Evolutionary conservation across 2,113 vertebrate genomes (phyloP), one percentile per base, ranked within the genome.

Genomic region (Abramis brama): DNA sequence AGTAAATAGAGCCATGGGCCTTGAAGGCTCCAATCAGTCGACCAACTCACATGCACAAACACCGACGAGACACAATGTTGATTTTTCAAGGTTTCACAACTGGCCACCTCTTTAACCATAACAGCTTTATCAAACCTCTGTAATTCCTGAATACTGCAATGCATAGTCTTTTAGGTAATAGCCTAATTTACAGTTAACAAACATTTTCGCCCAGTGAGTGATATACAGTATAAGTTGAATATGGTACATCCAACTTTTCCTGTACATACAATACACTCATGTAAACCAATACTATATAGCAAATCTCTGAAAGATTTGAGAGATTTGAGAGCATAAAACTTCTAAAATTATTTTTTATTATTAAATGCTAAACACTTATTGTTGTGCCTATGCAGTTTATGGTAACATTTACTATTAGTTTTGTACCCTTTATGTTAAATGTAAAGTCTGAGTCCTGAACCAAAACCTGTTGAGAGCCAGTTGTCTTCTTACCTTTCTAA

Each of bases 51-150:
- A 81, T 6, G 52, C 59, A 74, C 73, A 86, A 60, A 79, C 55
- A 75, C 30, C 68, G 50, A 30, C 79, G 85, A 88, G 45, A 74
- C 39, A 74, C 92, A 91, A 93, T 90, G 91, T 90, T 90, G 91
- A 85, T 12, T 87, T 85, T 91, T 90, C 84, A 80, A 85, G 59
- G 83, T 68, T 90, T 66, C 52, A 50, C 39, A 82, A 90, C 15
- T 27, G 21, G 21, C 71, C 27, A 5, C 15, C 13, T 15, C 19
- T 59, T 55, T 79, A 85, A 86, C 70, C 68, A 73, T 50, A 15
- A 23, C 62, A 30, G 60, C 13, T 81, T 45, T 50, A 47, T 66
- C 39, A 50, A 81, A 21, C 39, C 19, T 15, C 75, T 30, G 73
- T 5, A 5, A 45, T 73, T 73, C 52, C 5, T 6, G 30, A 66